Evolutionary conservation across 1,140 invertebrate species (phyloP), one percentile per base, ranked within the genome.

Genomic region (Nylanderia fulva): DNA sequence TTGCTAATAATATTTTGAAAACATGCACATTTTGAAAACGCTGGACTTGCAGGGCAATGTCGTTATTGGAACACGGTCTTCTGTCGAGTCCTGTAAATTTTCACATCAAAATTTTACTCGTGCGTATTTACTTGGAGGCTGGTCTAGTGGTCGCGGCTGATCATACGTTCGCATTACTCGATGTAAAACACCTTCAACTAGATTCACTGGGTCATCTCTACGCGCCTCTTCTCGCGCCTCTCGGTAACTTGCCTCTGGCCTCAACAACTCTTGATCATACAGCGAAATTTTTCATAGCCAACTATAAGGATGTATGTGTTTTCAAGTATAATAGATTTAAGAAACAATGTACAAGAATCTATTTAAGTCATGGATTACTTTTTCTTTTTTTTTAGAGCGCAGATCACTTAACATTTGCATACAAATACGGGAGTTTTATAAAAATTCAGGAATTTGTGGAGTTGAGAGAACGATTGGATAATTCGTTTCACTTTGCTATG

Each of bases 131-230:
- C 90, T 95, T 95, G 29, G 94, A 95, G 90, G 92, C 92, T 79
- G 94, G 94, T 86, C 77, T 95, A 29, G 91, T 94, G 60, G 92
- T 91, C n/a, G 93, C 93, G 42, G 94, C 94, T 39, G 91, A 94
- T 91, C 92, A 92, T 86, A 88, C 89, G 3, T 94, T 93, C 54
- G 84, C 91, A 39, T 90, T 94, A 66, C 94, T 99, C 92, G 98
- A 99, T 91, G 96, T 98, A 68, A 99, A 99, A 95, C 98, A 99
- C 94, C 97, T 99, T 85, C 99, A 99, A 93, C 95, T 99, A 92
- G 98, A 99, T 95, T 98, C 98, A 0, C 95, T 99, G 90, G 97
- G 98, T 68, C 97, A 98, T 95, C 95, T 98, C 72, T 97, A 98
- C 93, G 96, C 96, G 74, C 96, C 97, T 86, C 95, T 97, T 84